These are phyloP conservation scores for Pipra filicauda DNA, from an alignment of 2,113 vertebrate genomes.

Conservation along the genomic window DNA sequence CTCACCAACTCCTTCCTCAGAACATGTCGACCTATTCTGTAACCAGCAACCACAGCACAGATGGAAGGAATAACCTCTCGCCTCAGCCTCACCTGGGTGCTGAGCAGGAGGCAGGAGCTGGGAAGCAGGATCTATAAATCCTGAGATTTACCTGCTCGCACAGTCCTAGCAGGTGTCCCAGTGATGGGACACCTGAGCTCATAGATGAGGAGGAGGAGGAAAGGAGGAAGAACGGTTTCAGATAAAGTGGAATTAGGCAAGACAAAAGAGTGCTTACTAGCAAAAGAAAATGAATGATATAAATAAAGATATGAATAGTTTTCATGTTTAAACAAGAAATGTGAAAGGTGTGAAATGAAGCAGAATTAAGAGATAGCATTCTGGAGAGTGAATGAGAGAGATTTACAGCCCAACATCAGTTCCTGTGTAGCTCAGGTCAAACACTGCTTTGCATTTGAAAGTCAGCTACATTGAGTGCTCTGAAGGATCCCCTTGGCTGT, in stretches of 20 bases:
- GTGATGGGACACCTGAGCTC: background rate
- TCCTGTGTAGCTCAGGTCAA: background rate
- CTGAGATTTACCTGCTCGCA: background rate
- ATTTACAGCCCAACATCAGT: background rate
- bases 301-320: background rate
- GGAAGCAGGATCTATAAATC: background rate
- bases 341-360: background rate
- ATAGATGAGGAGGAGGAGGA: background rate
- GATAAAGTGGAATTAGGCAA: background rate
- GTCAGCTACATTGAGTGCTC: background rate
- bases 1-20: background rate
- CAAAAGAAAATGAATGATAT: background rate
- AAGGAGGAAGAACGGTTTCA: background rate
- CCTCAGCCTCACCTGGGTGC: background rate
- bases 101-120: fast-evolving
- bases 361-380: background rate
- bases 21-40: background rate
- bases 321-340: background rate
- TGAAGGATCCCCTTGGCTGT: background rate
- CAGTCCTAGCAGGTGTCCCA: background rate
- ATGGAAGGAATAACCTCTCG: background rate
- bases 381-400: background rate
- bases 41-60: fast-evolving
- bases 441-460: background rate
- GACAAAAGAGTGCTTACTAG: background rate